Evolutionary conservation across 2,888 invertebrate genomes (phyloP), one percentile per base, ranked within the genome.

Genomic region (Laspeyria flexula): DNA sequence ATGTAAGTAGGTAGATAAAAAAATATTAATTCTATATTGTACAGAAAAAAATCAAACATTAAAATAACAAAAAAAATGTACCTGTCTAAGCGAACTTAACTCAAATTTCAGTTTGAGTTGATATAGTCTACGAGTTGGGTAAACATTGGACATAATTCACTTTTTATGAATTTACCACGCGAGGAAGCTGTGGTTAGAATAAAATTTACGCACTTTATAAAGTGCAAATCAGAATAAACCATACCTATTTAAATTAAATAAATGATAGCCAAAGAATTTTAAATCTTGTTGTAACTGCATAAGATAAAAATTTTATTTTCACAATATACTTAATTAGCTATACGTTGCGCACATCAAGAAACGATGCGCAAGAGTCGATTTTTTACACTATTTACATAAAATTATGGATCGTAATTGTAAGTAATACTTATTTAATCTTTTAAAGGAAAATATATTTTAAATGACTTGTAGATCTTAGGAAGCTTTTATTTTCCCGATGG

Each of bases 351-450:
- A 43, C 43, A 37, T 39, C 18, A 1, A n/a, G 13, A 3, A 44
- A 44, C 10, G 66, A 72, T 62, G 55, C 65, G 51, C 51, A n/a
- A 10, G 38, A 45, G 53, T 54, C 31, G 31, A 21, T 58, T 68
- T 71, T 65, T 59, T 73, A 40, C 16, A 11, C 12, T 23, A 71
- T 71, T 71, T 42, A 40, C 72, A 68, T 68, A 43, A 16, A 44
- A 3, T n/a, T 62, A 50, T 55, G 71, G 71, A 16, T 34, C 39
- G 63, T 51, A 53, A 65, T 34, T 43, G 65, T 51, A 53, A 65
- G 53, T 65, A 58, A 60, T 60, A 57, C 43, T 59, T 52, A 60
- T 60, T 51, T 53, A 70, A n/a, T 44, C 45, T 43, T 55, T 60
- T 53, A 29, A 65, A 44, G 47, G 48, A 5, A 13, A 18, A 62